Percentiles rank a stretch among this genome's conserved stretches.
phyloP scores from a whole-genome alignment of 2,113 vertebrate species.

The Gnathonemus longibarbis region DNA sequence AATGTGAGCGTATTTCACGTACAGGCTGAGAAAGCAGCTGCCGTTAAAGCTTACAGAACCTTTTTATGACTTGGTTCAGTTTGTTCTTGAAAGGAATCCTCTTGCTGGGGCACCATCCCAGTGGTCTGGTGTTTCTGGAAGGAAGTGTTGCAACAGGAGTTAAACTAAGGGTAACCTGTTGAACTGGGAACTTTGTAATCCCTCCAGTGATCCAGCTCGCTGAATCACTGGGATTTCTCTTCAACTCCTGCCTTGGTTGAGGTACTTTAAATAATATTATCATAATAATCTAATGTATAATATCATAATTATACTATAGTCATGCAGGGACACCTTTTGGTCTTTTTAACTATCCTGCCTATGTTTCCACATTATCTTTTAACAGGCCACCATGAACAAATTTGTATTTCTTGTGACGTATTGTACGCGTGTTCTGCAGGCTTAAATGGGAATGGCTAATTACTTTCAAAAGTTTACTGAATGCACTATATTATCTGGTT shows the following conservation, averaged over 20 bases:
- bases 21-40: neutral
- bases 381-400: neutral
- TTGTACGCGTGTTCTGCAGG: neutral
- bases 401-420: neutral
- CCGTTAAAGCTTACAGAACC: neutral
- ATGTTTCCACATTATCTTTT: neutral
- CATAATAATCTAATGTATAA: too few species aligned
- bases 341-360: neutral
- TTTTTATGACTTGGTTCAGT: neutral
- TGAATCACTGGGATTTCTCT: neutral
- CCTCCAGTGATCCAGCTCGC: neutral
- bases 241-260: neutral
- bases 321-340: neutral
- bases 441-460: neutral
- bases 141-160: neutral
- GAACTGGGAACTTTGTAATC: neutral
- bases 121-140: neutral
- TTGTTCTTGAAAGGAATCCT: neutral
- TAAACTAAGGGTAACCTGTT: neutral
- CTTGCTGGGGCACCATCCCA: neutral
- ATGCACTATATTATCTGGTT: neutral
- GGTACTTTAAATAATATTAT: neutral
- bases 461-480: neutral
- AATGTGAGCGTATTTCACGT: neutral
- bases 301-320: neutral